Conservation (phyloP, 2,888 invertebrate species). For the Diarsia mendica region DNA sequence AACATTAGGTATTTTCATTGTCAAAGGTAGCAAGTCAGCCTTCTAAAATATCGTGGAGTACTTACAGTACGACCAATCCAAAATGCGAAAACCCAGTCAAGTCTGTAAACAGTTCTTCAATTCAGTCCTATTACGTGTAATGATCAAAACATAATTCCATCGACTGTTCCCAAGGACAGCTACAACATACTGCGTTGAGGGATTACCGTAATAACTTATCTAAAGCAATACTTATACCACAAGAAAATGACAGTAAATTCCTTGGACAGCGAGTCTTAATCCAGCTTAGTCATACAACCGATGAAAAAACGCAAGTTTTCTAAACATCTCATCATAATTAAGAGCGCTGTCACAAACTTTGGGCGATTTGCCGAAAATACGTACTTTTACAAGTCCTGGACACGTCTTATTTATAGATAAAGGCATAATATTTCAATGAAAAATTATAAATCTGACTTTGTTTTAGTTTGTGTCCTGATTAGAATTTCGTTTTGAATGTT, state of each 20-base stretch:
- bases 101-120: background rate
- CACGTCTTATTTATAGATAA: no score
- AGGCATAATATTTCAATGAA: no score
- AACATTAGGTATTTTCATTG: no score
- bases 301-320: constrained; percentile 58
- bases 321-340: constrained; percentile 56
- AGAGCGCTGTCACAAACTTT: no score
- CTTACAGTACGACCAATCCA: no score
- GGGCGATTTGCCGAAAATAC: no score
- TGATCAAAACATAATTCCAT: background rate
- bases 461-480: no score
- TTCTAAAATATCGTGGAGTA: no score
- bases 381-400: no score
- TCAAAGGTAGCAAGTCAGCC: no score
- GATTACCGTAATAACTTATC: background rate
- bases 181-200: background rate
- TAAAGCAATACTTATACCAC: constrained; percentile 9
- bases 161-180: background rate
- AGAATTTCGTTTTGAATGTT: no score
- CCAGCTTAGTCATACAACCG: constrained; percentile 27
- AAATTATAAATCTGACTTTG: no score
- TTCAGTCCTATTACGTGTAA: background rate
- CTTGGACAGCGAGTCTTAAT: constrained; percentile 51
- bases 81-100: background rate
- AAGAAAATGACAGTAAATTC: constrained; percentile 62